phyloP scores from a whole-genome alignment of 2,113 vertebrate species.

The Notarius lentiginosus region DNA sequence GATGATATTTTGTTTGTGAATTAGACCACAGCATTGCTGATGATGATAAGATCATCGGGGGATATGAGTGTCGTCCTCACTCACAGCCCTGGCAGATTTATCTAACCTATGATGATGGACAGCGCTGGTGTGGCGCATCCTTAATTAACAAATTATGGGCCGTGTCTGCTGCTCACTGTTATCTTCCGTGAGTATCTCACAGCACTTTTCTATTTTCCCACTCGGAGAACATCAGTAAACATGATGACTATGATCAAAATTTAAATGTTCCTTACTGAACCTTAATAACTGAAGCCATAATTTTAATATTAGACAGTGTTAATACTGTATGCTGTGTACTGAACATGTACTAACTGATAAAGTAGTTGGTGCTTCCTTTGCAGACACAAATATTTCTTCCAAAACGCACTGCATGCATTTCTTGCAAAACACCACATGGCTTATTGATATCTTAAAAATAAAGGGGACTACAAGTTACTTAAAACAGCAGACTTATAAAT shows the following conservation, averaged over 20 bases:
- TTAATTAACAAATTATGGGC: conserved; percentile 52
- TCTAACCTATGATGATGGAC: conserved; percentile 54
- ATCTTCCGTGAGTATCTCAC: conserved; percentile 43
- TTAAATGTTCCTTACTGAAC: neutral
- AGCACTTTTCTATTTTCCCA: neutral
- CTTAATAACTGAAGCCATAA: neutral
- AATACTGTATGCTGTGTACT: neutral
- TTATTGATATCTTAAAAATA: neutral
- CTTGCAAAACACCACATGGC: no score
- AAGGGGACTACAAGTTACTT: neutral
- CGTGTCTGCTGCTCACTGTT: conserved; percentile 61
- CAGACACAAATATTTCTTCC: neutral
- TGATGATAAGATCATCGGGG: conserved; percentile 60
- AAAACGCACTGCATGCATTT: neutral
- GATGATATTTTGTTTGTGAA: neutral
- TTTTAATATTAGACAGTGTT: neutral
- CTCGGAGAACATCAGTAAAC: no score
- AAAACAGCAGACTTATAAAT: neutral
- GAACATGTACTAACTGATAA: neutral
- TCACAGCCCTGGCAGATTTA: conserved; percentile 62
- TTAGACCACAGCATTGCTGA: conserved; percentile 33
- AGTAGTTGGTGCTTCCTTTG: neutral
- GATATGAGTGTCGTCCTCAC: conserved; percentile 56
- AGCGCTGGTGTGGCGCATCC: conserved; percentile 58
- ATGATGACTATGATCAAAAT: neutral